Evolutionary conservation across 1,140 invertebrate genomes (phyloP).

Genomic region (Caenorhabditis inopinata): DNA sequence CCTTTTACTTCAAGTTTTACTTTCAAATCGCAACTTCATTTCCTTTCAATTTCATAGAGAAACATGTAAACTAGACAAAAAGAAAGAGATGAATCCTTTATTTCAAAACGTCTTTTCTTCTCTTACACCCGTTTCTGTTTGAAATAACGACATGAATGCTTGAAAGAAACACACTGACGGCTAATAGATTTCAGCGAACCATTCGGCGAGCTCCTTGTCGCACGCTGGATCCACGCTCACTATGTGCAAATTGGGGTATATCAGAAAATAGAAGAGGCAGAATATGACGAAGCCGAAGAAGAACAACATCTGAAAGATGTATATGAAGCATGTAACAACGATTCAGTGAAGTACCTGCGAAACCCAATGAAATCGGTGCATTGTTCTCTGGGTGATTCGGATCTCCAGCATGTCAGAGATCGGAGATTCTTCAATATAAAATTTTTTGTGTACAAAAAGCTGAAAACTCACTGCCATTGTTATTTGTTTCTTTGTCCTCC

Average conservation of each 20-base stretch:
- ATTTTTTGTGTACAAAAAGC: not conserved
- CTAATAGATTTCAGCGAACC: conserved; percentile 48
- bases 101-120: not conserved
- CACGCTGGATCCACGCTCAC: conserved; percentile 58
- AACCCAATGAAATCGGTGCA: conserved; percentile 65
- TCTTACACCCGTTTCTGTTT: not conserved
- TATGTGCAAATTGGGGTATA: conserved; percentile 62
- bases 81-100: not conserved
- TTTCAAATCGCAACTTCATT: not conserved
- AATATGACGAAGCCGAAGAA: conserved; percentile 65
- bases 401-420: not conserved
- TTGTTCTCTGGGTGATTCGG: not conserved
- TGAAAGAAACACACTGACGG: not conserved
- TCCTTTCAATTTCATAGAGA: not conserved
- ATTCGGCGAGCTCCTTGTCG: conserved; percentile 45
- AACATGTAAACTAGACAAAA: conserved; percentile 3
- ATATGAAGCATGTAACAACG: not conserved
- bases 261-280: conserved; percentile 62
- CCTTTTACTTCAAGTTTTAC: not conserved
- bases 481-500: conserved; percentile 8
- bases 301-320: conserved; percentile 61
- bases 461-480: not conserved
- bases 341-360: conserved; percentile 50
- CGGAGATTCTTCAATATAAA: not conserved
- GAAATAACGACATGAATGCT: conserved; percentile 3